Base-by-base conservation (phyloP, 2,797 vertebrate species). In the Gephyroberyx darwinii region DNA sequence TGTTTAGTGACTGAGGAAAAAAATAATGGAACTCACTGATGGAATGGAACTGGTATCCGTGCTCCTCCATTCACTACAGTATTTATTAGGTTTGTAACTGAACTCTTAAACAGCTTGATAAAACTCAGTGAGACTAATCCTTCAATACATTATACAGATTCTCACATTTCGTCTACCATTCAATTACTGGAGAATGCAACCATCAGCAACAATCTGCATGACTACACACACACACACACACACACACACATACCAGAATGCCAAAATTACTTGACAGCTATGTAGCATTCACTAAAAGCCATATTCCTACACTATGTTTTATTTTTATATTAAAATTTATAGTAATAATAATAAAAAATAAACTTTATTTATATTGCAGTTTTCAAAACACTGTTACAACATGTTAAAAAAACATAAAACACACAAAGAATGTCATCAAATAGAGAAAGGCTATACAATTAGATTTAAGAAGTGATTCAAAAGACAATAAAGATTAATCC, bases 21-120 rank as follows among this genome's bases (percentile, higher is more conserved):
- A 72, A 64, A 77, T 53, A 41, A 60, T 60, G 58, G 60, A 73
- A 74, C 69, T 80, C 12, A 52, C 39, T 71, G 73, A 77, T 70
- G 45, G 41, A 43, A 55, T 73, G 58, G 78, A 84, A 78, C 51
- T 82, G 53, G 62, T 74, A 76, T 84, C 61, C 66, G 69, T 67
- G 69, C 55, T 76, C 30, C 66, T 75, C 37, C 10, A 88, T 74
- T 72, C 58, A 26, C 48, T 84, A 59, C 64, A 84, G 5, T 78
- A 82, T 84, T 89, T 71, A 83, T 86, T 75, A 75, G 72, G 74
- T 73, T 69, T 52, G 82, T 77, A 86, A 85, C 69, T 66, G 58
- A 87, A 83, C 76, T 77, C 78, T 82, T 48, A 14, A 65, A 26
- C 56, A 41, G 43, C 66, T 78, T 58, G 75, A 81, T 85, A 78